Conservation (phyloP, 2,797 vertebrate genomes). For the Glossophaga mutica region DNA sequence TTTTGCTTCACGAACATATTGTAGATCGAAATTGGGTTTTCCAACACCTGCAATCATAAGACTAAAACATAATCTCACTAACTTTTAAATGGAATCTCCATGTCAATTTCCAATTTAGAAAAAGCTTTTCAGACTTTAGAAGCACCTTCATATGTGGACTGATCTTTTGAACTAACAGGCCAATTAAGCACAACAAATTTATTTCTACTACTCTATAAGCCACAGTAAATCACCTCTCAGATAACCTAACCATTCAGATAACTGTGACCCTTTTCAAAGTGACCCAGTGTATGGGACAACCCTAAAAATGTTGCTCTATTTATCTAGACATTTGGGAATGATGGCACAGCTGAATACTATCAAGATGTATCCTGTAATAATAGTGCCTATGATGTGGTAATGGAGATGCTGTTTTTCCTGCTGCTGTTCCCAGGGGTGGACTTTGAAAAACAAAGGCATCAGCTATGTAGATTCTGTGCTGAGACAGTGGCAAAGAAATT, state of each 20-base stretch:
- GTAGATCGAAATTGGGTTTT: not conserved
- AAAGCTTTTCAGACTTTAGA: not conserved
- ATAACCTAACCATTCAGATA: not conserved
- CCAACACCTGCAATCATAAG: not conserved
- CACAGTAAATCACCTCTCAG: not conserved
- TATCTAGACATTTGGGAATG: conserved; percentile 6
- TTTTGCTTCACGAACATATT: not conserved
- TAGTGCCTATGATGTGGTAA: conserved; percentile 1
- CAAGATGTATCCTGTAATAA: not conserved
- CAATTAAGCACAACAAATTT: not conserved
- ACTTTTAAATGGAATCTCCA: not conserved
- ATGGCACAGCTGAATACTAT: not conserved
- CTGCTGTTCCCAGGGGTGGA: not conserved
- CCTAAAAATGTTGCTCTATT: not conserved
- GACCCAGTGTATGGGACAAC: not conserved
- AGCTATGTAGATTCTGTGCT: not conserved
- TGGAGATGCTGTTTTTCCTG: not conserved
- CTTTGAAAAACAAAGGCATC: conserved; percentile 41
- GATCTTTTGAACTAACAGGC: not conserved
- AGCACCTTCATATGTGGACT: not conserved
- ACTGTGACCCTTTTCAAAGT: not conserved
- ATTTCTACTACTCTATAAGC: not conserved
- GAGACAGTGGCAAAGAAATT: not conserved
- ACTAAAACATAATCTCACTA: not conserved
- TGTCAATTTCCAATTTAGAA: not conserved